These are phyloP conservation scores for Phoebastria nigripes DNA, from an alignment of 2,797 vertebrate species.

Conservation along the genomic window DNA sequence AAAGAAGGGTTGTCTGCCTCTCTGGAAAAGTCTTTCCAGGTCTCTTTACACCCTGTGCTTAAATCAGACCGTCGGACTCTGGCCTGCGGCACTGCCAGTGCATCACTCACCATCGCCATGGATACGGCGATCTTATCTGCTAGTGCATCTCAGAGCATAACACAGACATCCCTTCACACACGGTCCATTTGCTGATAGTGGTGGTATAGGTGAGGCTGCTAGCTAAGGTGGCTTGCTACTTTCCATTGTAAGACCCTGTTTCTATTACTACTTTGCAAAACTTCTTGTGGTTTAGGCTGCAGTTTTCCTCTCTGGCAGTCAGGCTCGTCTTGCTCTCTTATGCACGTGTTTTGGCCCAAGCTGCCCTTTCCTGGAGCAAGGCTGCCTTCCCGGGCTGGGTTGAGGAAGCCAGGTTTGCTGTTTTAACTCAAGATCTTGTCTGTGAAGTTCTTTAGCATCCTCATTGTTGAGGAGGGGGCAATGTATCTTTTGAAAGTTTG, in stretches of 20 bases:
- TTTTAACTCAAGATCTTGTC: background rate
- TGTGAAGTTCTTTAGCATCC: background rate
- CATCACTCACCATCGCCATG: background rate
- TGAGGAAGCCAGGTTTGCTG: background rate
- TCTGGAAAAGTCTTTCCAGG: background rate
- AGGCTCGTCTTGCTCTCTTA: background rate
- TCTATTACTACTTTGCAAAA: background rate
- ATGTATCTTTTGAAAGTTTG: background rate
- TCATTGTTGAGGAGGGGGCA: background rate
- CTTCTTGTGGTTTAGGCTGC: background rate
- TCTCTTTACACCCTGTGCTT: background rate
- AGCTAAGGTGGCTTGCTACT: background rate
- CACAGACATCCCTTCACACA: background rate
- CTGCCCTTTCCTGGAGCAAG: background rate
- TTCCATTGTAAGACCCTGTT: background rate
- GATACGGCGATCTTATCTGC: background rate
- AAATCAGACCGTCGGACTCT: background rate
- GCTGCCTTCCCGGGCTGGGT: background rate
- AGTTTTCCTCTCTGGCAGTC: background rate
- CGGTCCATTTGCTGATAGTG: accelerated
- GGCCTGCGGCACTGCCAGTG: background rate
- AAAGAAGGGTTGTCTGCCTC: background rate
- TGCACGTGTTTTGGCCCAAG: accelerated
- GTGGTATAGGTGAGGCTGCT: background rate
- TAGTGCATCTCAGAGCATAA: background rate